phyloP scores from a whole-genome alignment of 2,113 vertebrate genomes.

The Sebastes fasciatus region DNA sequence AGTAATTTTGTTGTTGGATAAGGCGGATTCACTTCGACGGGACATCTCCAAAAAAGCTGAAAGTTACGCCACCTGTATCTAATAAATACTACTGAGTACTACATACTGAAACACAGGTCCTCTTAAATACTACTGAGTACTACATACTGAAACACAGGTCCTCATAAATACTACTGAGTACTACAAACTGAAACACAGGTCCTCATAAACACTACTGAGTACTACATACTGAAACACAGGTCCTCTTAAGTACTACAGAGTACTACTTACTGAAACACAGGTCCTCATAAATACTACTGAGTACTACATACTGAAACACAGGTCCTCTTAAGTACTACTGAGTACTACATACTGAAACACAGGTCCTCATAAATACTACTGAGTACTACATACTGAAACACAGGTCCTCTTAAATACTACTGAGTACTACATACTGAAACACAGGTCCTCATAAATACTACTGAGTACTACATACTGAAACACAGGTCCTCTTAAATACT shows the following conservation, averaged over 20 bases:
- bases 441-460: no score
- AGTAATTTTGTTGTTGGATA: constrained; percentile 79
- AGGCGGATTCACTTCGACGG: constrained; percentile 80
- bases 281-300: background rate
- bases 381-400: background rate
- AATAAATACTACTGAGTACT: constrained; percentile 6
- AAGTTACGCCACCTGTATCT: constrained; percentile 77
- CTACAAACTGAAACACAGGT: background rate
- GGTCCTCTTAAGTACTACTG: background rate
- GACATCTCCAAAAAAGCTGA: constrained; percentile 80
- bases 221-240: background rate
- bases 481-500: background rate
- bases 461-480: background rate
- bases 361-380: background rate
- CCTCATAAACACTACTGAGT: background rate
- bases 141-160: background rate
- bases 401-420: background rate
- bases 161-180: background rate
- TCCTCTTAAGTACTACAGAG: background rate
- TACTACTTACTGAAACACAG: background rate
- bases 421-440: background rate
- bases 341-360: background rate
- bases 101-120: background rate
- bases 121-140: background rate
- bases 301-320: background rate